Evolutionary conservation across 2,888 invertebrate genomes (phyloP), one percentile per base, ranked within the genome.

Genomic region (Conomelus anceps): DNA sequence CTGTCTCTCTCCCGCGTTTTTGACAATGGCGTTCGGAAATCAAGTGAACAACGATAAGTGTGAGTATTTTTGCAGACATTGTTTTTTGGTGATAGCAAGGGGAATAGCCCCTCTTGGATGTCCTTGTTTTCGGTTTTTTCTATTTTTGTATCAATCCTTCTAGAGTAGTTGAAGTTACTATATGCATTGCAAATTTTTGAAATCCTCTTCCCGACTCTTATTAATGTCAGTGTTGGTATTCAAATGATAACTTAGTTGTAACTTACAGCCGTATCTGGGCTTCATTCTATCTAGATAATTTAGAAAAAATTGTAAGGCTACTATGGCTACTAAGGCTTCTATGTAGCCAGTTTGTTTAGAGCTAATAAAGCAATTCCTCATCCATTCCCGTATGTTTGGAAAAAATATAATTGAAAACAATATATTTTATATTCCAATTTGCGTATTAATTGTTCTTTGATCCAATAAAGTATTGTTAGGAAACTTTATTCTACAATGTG

Each of bases 201-300:
- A 89, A 88, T 89, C 89, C 88, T 63, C 85, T 89, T 86, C 29
- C 88, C 86, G 84, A 34, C 84, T 89, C 22, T 88, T 89, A 89
- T 87, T 88, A 34, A 85, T 88, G 23, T 88, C 84, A 41, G 91
- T 90, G 91, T 91, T 91, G 91, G 91, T 91, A 91, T 91, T 91
- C 91, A 91, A 91, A 91, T 91, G 91, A 85, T 86, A 86, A n/a
- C n/a, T 22, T 86, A 34, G 20, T 29, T 23, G 23, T 41, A 63
- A 63, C 22, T 22, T 22, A 88, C 17, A n/a, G 13, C 41, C 22
- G 24, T 24, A 7, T 87, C 3, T 17, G 34, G n/a, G 3, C 41
- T 87, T 13, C 22, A 41, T 22, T 88, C 86, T 24, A 86, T 23
- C 7, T 85, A n/a, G 3, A 23, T 13, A 86, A 22, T 23, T 86